These are phyloP conservation scores for Gnatocerus cornutus DNA, from an alignment of 2,888 invertebrate genomes.

Conservation along the genomic window DNA sequence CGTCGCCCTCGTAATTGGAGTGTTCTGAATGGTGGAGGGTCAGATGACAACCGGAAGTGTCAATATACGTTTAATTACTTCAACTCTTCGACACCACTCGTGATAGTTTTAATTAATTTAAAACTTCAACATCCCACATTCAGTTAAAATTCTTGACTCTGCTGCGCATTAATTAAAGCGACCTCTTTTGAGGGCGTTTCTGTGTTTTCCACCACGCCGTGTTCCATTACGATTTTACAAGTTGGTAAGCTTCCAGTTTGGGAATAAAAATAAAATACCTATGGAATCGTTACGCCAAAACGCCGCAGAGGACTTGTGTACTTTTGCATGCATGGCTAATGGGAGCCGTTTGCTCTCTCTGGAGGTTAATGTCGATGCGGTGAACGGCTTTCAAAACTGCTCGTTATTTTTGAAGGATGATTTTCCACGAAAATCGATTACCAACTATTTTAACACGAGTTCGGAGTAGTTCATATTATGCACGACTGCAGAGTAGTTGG, in stretches of 20 bases:
- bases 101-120: conserved; percentile 60
- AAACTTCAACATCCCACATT: conserved; percentile 52
- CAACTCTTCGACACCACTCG: conserved; percentile 57
- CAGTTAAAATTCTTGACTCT: conserved; percentile 49
- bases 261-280: conserved; percentile 26
- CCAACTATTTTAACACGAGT: not conserved
- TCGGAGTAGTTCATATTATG: too few relatives aligned
- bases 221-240: conserved; percentile 32
- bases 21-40: conserved; percentile 56
- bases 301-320: conserved; percentile 14
- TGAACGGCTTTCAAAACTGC: conserved; percentile 6
- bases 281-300: conserved; percentile 18
- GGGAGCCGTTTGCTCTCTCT: conserved; percentile 9
- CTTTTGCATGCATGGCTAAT: conserved; percentile 15
- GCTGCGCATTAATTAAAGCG: conserved; percentile 28
- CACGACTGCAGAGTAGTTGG: too few relatives aligned
- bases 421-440: not conserved
- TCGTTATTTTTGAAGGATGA: conserved; percentile 16
- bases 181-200: conserved; percentile 27
- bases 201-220: conserved; percentile 20
- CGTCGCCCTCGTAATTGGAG: conserved; percentile 52
- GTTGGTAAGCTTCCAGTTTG: conserved; percentile 23
- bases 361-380: conserved; percentile 22
- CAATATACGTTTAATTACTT: conserved; percentile 66
- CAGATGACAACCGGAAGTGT: conserved; percentile 62